These are phyloP conservation scores for Etheostoma nigrum DNA, from an alignment of 2,797 vertebrate species.

Conservation along the genomic window DNA sequence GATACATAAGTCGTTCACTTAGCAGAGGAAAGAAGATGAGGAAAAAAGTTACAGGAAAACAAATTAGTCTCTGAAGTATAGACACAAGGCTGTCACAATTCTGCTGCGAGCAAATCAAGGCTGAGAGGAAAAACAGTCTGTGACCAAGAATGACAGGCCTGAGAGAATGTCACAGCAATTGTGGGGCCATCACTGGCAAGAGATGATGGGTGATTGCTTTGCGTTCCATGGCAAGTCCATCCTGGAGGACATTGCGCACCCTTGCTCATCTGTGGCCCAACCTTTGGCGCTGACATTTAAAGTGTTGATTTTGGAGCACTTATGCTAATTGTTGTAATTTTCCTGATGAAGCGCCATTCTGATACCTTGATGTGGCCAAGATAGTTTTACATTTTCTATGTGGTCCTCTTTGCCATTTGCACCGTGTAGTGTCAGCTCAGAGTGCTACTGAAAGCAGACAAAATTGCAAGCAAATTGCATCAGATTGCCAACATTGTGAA, in stretches of 20 bases:
- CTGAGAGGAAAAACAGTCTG: slow-evolving; percentile 87
- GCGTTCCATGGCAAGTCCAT: slow-evolving; percentile 95
- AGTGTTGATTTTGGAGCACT: slow-evolving; percentile 99
- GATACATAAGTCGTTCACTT: slow-evolving; percentile 9
- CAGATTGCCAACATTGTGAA: slow-evolving; percentile 99
- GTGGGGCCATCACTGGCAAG: slow-evolving; percentile 96
- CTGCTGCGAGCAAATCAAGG: slow-evolving; percentile 86
- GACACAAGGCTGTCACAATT: slow-evolving; percentile 87
- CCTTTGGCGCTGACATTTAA: slow-evolving; percentile 99
- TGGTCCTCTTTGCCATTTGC: slow-evolving; percentile 99
- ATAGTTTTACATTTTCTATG: slow-evolving; percentile 99
- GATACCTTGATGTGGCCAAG: slow-evolving; percentile 99
- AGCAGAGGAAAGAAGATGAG: slow-evolving; percentile 47
- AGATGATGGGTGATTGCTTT: slow-evolving; percentile 99
- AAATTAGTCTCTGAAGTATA: slow-evolving; percentile 65
- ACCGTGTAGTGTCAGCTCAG: slow-evolving; percentile 99
- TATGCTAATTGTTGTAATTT: slow-evolving; percentile 99
- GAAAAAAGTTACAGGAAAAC: slow-evolving; percentile 50
- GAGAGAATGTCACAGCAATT: slow-evolving; percentile 99
- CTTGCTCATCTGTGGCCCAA: slow-evolving; percentile 96
- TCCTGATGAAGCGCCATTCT: slow-evolving; percentile 99
- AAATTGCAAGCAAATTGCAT: slow-evolving; percentile 99
- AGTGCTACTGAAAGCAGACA: slow-evolving; percentile 99
- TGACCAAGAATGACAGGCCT: slow-evolving; percentile 95
- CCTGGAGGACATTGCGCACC: slow-evolving; percentile 92